Conservation (phyloP, 2,888 invertebrate genomes). For the Drosophila nr. medialis region DNA sequence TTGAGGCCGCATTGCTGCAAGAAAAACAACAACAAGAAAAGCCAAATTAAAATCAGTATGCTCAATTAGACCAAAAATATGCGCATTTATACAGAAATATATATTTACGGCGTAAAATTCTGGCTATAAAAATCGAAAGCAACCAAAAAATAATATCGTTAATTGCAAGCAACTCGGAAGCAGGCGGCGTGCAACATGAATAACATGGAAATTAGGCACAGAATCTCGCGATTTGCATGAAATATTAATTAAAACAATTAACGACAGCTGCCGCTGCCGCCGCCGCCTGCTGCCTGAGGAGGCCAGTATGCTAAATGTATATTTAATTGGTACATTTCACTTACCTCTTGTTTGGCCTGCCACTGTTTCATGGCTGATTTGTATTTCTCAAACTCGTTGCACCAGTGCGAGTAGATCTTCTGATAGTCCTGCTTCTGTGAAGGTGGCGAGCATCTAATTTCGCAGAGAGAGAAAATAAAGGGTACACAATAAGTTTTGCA, state of each 20-base stretch:
- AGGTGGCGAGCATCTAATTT: conserved; percentile 91
- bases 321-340: conserved; percentile 41
- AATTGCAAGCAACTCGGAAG: conserved; percentile 47
- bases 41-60: background rate
- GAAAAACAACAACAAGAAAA: conserved; percentile 10
- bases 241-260: conserved; percentile 83
- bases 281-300: background rate
- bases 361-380: conserved; percentile 98
- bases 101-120: background rate
- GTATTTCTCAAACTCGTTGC: conserved; percentile 98
- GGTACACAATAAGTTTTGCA: conserved; percentile 51
- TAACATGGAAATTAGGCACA: conserved; percentile 60
- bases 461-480: background rate
- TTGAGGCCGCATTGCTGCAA: conserved; percentile 83
- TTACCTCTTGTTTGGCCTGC: conserved; percentile 96
- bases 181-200: conserved; percentile 20
- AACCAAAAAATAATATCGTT: conserved; percentile 57
- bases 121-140: conserved; percentile 20
- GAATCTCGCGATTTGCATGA: conserved; percentile 52
- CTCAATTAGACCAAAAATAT: conserved; percentile 35
- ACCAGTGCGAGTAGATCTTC: conserved; percentile 99
- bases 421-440: conserved; percentile 96
- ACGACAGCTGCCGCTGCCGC: conserved; percentile 53
- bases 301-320: conserved; percentile 29
- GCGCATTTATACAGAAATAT: background rate